Percentiles rank a stretch among this genome's conserved stretches.
These are phyloP conservation scores for Acomys russatus DNA, from an alignment of 2,797 vertebrate genomes.

Conservation along the genomic window DNA sequence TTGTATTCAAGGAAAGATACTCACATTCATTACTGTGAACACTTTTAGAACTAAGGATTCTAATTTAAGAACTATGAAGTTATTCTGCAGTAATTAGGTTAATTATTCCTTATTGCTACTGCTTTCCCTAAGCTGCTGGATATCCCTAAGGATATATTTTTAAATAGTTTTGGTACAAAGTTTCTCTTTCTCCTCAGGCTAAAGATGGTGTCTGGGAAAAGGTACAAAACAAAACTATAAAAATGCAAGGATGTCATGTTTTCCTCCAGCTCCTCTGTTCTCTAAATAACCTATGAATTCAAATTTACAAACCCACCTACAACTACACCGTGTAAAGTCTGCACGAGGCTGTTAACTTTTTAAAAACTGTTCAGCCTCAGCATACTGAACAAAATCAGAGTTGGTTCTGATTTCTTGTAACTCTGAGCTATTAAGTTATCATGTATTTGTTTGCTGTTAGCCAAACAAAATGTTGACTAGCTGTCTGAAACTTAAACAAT, in stretches of 20 bases:
- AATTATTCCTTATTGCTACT: conserved; percentile 31
- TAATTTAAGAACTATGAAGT: conserved; percentile 64
- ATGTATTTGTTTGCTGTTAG: background rate
- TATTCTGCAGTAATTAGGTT: conserved; percentile 55
- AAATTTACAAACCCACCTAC: background rate
- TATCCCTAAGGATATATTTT: conserved; percentile 47
- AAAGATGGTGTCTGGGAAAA: conserved; percentile 8
- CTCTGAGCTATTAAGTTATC: conserved; percentile 3
- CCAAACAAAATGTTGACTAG: conserved; percentile 41
- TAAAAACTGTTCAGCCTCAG: conserved; percentile 14
- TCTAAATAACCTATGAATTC: background rate
- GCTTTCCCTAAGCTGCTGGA: conserved; percentile 16
- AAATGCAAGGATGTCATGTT: background rate
- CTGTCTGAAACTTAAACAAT: conserved; percentile 40
- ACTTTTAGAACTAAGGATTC: conserved; percentile 69
- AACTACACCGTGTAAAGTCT: conserved; percentile 42
- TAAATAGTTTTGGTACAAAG: conserved; percentile 29
- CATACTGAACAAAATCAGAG: background rate
- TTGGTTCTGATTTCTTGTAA: no score
- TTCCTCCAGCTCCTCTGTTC: conserved; percentile 40
- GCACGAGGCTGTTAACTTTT: background rate
- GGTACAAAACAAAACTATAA: background rate
- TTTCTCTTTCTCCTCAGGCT: conserved; percentile 50
- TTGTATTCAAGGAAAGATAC: conserved; percentile 44
- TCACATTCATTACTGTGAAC: conserved; percentile 56